Evolutionary conservation across 2,888 invertebrate genomes (phyloP), one percentile per base, ranked within the genome.

Genomic region (Poecilobothrus nobilitatus): DNA sequence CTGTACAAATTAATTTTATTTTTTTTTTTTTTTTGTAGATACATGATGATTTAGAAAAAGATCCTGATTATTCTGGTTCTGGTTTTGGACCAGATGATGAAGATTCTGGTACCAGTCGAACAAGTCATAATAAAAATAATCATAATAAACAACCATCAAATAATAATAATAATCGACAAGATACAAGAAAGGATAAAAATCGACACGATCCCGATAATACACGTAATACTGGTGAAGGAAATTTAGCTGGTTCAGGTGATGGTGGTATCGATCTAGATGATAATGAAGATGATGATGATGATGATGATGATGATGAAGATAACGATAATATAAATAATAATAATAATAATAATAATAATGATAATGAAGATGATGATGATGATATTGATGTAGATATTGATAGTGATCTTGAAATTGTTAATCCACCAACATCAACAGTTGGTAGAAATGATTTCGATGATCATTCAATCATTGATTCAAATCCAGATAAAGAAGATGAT

Each of bases 11-110:
- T 61, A 20, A n/a, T 33, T 37, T 66, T 15, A 34, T 33, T 37
- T 22, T 53, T 34, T 34, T 33, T 72, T 33, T 67, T 65, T 72
- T n/a, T 2, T 77, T 78, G 37, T 74, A 82, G 82, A 77, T 81
- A 71, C 81, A 81, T 74, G 82, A 82, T 75, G 82, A 82, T 80
- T 74, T 82, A 86, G 78, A 86, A 69, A 82, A 88, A 81, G 91
- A 92, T 83, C 83, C 87, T 74, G 92, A 92, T 84, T 90, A 91
- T 78, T 92, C 92, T 78, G 93, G 93, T 76, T 92, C 92, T 80
- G 93, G 93, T 73, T 89, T 88, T 84, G 92, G 92, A 73, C 89
- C 90, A 72, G 91, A 91, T 84, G 92, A 92, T 86, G 92, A 92
- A 79, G 91, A 89, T 76, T 81, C 81, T 72, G 75, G 78, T 70